A percentile compares a stretch with the other conserved stretches of the same genome.
These are phyloP conservation scores for Aquatica leii DNA, from an alignment of 2,888 invertebrate genomes.

Conservation along the genomic window DNA sequence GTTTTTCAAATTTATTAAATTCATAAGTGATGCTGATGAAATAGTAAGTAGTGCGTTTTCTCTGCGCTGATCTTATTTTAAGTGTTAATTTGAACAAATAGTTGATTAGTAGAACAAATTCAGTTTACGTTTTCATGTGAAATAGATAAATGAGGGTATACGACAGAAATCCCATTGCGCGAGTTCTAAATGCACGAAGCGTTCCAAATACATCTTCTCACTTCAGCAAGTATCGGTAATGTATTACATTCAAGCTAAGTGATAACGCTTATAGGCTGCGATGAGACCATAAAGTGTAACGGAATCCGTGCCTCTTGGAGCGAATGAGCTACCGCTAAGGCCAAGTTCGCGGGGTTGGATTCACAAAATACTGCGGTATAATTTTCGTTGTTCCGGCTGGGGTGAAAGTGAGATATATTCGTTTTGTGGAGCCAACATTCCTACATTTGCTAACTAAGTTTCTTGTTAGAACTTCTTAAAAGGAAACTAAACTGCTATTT, in stretches of 20 bases:
- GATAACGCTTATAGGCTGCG: constrained; percentile 55
- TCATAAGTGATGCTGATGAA: too few relatives aligned
- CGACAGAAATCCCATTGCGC: constrained; percentile 36
- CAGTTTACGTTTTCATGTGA: constrained; percentile 26
- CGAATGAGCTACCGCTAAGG: constrained; percentile 49
- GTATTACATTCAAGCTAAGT: constrained; percentile 53
- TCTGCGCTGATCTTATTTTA: too few relatives aligned
- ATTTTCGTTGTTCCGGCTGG: constrained; percentile 55
- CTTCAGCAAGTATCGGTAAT: constrained; percentile 59
- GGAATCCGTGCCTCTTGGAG: constrained; percentile 53
- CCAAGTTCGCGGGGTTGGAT: constrained; percentile 48
- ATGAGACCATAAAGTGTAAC: constrained; percentile 53
- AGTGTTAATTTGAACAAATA: constrained; percentile 12
- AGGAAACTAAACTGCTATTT: constrained; percentile 18
- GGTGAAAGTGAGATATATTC: constrained; percentile 57
- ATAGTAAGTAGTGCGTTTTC: too few relatives aligned
- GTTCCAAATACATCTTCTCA: constrained; percentile 58
- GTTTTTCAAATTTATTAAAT: too few relatives aligned
- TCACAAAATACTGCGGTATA: constrained; percentile 57
- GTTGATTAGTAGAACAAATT: constrained; percentile 20
- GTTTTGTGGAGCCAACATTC: constrained; percentile 54
- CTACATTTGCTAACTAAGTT: constrained; percentile 43
- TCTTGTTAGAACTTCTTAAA: constrained; percentile 26
- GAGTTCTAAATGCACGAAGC: constrained; percentile 43
- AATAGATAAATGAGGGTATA: constrained; percentile 34